Percentiles rank a stretch among this genome's conserved stretches.
phyloP scores from a whole-genome alignment of 53 echinoderm and acorn worm species.

The Mesocentrotus franciscanus region DNA sequence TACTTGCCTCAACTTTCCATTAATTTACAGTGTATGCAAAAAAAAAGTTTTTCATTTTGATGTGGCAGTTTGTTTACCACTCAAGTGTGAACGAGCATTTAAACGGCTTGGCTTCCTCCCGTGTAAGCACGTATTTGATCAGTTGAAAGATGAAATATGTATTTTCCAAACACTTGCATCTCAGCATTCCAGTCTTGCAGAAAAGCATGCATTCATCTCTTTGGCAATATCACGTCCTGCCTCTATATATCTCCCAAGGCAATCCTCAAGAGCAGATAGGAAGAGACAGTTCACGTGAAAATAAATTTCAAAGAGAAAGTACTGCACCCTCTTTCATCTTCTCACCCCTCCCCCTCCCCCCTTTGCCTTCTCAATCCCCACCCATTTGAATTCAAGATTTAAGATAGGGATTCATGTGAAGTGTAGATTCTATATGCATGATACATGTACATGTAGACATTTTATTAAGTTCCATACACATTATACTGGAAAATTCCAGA shows the following conservation, averaged over 20 bases:
- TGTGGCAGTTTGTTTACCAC: too few species aligned
- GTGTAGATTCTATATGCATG: neutral
- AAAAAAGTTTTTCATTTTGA: too few species aligned
- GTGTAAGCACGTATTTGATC: neutral
- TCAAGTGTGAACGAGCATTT: too few species aligned
- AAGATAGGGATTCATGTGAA: neutral
- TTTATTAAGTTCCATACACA: too few species aligned
- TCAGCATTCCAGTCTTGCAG: neutral
- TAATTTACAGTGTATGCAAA: too few species aligned
- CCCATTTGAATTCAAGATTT: neutral
- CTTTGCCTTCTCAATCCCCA: neutral
- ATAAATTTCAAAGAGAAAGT: neutral
- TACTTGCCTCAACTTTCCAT: too few species aligned
- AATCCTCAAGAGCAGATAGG: neutral
- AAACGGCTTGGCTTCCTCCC: neutral
- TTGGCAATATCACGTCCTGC: neutral
- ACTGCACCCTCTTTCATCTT: neutral
- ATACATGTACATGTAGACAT: neutral
- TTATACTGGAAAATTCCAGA: neutral
- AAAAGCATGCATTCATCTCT: neutral
- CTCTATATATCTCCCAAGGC: neutral
- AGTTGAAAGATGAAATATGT: neutral
- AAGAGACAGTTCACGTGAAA: neutral
- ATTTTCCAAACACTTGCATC: neutral
- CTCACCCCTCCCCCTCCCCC: neutral